These are phyloP conservation scores for Psittacula echo DNA, from an alignment of 2,797 vertebrate genomes.

Conservation along the genomic window DNA sequence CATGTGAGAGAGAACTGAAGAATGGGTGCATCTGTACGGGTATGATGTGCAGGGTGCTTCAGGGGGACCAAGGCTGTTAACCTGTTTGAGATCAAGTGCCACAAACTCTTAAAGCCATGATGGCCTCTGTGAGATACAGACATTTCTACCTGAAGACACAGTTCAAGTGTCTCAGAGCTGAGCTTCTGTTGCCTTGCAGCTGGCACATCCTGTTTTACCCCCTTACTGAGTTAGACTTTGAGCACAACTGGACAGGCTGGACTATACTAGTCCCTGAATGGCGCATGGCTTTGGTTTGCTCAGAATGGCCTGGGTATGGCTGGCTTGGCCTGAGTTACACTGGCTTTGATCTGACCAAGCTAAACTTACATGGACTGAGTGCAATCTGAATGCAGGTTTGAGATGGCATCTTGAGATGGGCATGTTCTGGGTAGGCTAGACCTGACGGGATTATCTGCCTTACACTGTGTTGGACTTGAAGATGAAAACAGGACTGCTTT, in stretches of 20 bases:
- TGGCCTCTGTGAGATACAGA: neutral
- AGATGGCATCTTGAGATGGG: neutral
- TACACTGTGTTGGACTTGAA: neutral
- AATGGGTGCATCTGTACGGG: accelerated
- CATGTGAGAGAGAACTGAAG: neutral
- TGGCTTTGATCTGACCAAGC: neutral
- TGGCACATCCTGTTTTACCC: neutral
- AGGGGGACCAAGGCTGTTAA: neutral
- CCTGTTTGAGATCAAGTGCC: neutral
- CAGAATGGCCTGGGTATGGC: neutral
- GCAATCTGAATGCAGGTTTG: neutral
- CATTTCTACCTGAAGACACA: neutral
- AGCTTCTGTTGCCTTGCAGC: neutral
- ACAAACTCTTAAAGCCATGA: neutral
- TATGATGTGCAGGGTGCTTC: neutral
- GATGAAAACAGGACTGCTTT: neutral
- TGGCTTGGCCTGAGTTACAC: neutral
- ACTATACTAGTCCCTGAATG: neutral
- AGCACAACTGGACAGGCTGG: neutral
- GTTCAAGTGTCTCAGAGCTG: neutral
- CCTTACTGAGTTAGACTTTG: neutral
- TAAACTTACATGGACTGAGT: neutral
- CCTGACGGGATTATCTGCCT: neutral
- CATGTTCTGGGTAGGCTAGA: neutral
- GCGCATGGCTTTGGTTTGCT: neutral